Evolutionary conservation across 2,797 vertebrate genomes (phyloP).

Genomic region (Podarcis lilfordi): DNA sequence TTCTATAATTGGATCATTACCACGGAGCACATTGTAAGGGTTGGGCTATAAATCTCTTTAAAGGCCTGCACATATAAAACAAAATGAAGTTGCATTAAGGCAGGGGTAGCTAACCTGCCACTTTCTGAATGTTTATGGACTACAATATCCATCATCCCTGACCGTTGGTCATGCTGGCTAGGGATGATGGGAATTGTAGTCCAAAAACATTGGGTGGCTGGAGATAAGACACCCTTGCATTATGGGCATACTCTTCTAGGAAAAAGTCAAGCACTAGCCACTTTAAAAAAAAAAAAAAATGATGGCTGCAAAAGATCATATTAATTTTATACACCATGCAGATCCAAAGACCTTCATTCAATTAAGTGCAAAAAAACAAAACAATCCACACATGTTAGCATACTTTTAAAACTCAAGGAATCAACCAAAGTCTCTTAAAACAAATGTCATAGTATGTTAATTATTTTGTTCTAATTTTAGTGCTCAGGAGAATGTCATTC

Average conservation of each 20-base stretch:
- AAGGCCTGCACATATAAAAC: not conserved
- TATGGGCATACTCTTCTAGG: not conserved
- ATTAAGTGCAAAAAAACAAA: conserved; percentile 31
- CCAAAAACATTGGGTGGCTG: too few relatives aligned
- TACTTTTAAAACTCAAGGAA: conserved; percentile 33
- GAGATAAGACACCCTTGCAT: too few relatives aligned
- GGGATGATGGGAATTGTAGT: too few relatives aligned
- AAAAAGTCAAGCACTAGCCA: not conserved
- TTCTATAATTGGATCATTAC: not conserved
- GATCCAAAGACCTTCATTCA: conserved; percentile 19
- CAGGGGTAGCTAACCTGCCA: too few relatives aligned
- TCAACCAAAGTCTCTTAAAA: not conserved
- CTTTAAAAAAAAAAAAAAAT: not conserved
- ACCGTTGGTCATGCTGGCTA: too few relatives aligned
- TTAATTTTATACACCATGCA: conserved; percentile 1
- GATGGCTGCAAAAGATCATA: not conserved
- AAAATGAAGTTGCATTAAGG: not conserved
- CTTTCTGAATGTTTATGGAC: too few relatives aligned
- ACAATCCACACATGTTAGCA: not conserved
- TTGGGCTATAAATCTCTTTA: not conserved
- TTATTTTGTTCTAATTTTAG: conserved; percentile 9
- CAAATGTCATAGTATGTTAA: conserved; percentile 18
- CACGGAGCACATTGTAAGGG: not conserved
- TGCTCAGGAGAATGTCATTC: not conserved
- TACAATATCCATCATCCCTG: too few relatives aligned